Conservation (phyloP, 2,797 vertebrate genomes). For the Epinephelus coioides region DNA sequence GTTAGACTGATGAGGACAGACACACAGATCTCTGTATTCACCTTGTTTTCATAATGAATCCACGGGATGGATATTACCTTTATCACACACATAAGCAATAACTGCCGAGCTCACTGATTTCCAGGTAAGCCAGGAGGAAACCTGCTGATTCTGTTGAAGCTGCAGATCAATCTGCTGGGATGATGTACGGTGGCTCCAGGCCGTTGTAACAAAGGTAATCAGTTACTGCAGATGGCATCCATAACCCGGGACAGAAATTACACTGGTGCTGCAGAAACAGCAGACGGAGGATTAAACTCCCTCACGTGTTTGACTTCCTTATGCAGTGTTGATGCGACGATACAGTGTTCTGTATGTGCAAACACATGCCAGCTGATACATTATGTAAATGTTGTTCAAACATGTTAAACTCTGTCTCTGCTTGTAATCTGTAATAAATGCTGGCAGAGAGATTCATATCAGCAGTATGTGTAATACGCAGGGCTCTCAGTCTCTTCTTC, state of each 20-base stretch:
- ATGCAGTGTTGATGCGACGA: not conserved
- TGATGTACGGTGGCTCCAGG: conserved; percentile 50
- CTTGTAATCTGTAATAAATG: not conserved
- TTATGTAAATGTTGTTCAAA: not conserved
- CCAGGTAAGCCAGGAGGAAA: conserved; percentile 48
- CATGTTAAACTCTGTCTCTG: not conserved
- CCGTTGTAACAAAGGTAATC: conserved; percentile 52
- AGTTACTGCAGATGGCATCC: conserved; percentile 58
- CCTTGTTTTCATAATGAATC: conserved; percentile 41
- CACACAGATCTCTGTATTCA: conserved; percentile 9
- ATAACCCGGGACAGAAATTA: conserved; percentile 23
- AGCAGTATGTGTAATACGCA: no score
- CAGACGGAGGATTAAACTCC: conserved; percentile 19
- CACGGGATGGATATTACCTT: conserved; percentile 47
- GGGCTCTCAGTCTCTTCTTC: not conserved
- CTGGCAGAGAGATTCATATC: not conserved
- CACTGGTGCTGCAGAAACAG: conserved; percentile 28
- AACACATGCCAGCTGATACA: not conserved
- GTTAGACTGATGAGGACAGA: conserved; percentile 20
- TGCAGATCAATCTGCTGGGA: conserved; percentile 63
- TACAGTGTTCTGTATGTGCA: not conserved
- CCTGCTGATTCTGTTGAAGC: conserved; percentile 66
- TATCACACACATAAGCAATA: conserved; percentile 60
- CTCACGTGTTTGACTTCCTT: conserved; percentile 2
- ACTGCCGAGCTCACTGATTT: conserved; percentile 38